Percentiles rank a stretch among this genome's conserved stretches.
Conservation (phyloP, 2,113 vertebrate species). For the Dasypus novemcinctus region DNA sequence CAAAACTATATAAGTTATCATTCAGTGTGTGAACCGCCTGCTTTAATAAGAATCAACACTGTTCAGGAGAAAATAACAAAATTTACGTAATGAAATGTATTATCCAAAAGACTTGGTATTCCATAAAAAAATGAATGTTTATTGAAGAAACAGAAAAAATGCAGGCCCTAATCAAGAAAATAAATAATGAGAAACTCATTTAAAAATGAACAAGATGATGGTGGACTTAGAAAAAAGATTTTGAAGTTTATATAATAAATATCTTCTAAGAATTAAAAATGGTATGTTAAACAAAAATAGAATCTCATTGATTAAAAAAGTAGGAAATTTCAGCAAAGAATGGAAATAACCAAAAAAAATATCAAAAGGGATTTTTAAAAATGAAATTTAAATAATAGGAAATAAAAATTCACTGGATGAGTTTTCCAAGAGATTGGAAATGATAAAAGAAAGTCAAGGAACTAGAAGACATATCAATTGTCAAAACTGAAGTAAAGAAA, state of each 20-base stretch:
- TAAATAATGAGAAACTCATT: not conserved
- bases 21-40: not conserved
- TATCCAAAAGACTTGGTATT: not conserved
- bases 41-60: not conserved
- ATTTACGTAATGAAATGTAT: not conserved
- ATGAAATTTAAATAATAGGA: not conserved
- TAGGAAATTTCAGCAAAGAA: not conserved
- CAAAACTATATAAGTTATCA: not conserved
- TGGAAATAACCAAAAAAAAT: not conserved
- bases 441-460: not conserved
- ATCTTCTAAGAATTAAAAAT: not conserved
- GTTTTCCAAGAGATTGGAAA: not conserved
- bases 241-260: not conserved
- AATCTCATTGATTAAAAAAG: not conserved
- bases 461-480: not conserved
- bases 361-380: not conserved
- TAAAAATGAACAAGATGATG: not conserved
- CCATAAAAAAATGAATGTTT: not conserved
- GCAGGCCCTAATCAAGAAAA: not conserved
- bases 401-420: not conserved
- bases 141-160: not conserved
- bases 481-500: not conserved
- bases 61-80: not conserved
- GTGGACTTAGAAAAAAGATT: not conserved
- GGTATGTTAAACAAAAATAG: not conserved